phyloP scores from a whole-genome alignment of 2,113 vertebrate genomes.

The Carlito syrichta region DNA sequence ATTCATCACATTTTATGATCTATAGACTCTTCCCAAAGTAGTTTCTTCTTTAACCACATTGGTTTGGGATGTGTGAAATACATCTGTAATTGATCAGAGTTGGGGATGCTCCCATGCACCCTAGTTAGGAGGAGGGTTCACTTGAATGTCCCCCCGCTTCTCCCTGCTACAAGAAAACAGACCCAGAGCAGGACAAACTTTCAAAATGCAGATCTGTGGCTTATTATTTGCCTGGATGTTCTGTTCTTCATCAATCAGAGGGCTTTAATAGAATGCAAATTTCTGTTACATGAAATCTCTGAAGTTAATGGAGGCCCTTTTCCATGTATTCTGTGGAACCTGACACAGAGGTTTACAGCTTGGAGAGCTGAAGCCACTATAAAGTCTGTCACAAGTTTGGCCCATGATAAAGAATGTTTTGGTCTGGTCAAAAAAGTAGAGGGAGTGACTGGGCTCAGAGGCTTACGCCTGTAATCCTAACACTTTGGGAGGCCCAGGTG shows the following conservation, averaged over 20 bases:
- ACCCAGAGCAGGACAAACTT: neutral
- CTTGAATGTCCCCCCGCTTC: neutral
- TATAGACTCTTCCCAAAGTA: conserved; percentile 23
- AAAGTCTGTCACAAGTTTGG: conserved; percentile 35
- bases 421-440: neutral
- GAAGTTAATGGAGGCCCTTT: conserved; percentile 7
- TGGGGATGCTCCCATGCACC: conserved; percentile 7
- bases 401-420: neutral
- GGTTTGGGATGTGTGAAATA: conserved; percentile 41
- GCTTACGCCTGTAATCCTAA: too few relatives aligned
- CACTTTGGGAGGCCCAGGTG: too few relatives aligned
- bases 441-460: too few relatives aligned
- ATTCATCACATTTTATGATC: conserved; percentile 61
- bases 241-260: neutral
- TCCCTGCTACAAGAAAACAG: neutral
- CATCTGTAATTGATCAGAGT: conserved; percentile 36
- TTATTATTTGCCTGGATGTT: neutral
- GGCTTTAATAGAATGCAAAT: conserved; percentile 31
- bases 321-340: conserved; percentile 45
- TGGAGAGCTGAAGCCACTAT: neutral
- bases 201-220: neutral
- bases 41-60: conserved; percentile 36
- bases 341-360: conserved; percentile 43
- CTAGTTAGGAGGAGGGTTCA: neutral
- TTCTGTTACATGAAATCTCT: neutral